Evolutionary conservation across 1,140 invertebrate species (phyloP), one percentile per base, ranked within the genome.

Genomic region (Drosophila punjabiensis): DNA sequence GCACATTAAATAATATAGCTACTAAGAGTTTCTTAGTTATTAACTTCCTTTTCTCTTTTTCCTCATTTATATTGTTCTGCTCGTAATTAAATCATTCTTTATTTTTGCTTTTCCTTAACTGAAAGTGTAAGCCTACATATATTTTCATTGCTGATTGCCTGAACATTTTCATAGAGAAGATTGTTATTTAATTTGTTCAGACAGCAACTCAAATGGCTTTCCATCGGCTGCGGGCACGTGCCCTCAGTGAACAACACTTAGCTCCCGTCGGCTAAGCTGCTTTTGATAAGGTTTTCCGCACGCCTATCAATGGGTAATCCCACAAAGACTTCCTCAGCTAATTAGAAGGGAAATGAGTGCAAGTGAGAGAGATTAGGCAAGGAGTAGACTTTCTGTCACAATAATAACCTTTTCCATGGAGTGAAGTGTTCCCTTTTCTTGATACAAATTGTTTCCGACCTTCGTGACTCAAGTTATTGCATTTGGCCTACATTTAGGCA

Each of bases 241-340:
- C n/a, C 63, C 3, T 18, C 7, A 11, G 8, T 11, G 13, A 20
- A 28, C 20, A 28, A 39, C 41, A 47, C 24, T 37, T 16, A 11
- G 64, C 20, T 60, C 30, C 10, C 11, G 28, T 4, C 13, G 20
- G 13, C 48, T 71, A 37, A 55, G 66, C 43, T 20, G 55, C n/a
- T 37, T 37, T 24, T 53, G 55, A 52, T 71, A 61, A 60, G 55
- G 11, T 43, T 74, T 70, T 67, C 67, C 48, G 24, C 64, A 50
- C 18, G 60, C 60, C 45, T 69, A 65, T 70, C 70, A 61, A 24
- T 73, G 68, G 68, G 45, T 73, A 74, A 73, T 60, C 55, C 70
- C 70, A 16, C 37, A 0, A 45, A 55, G 63, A 67, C 24, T 70
- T 67, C 6, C 64, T 16, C n/a, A 52, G 45, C 70, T 73, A 74